Evolutionary conservation across 2,888 invertebrate species (phyloP), one percentile per base, ranked within the genome.

Genomic region (Sminthurides aquaticus): DNA sequence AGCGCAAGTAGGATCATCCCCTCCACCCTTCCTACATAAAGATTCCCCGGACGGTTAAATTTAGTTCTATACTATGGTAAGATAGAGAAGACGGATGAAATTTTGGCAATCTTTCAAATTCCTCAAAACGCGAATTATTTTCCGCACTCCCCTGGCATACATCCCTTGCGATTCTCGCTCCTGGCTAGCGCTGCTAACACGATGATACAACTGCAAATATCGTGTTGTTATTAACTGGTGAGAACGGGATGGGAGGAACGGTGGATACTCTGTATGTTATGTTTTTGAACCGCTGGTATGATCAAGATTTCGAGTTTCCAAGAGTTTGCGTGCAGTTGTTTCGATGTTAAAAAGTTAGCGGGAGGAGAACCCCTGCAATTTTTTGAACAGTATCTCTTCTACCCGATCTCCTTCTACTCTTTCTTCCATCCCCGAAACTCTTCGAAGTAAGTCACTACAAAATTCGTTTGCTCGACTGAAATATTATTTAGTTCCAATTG

Each of bases 401-500:
- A 1, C 27, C 3, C 18, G 18, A 55, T 24, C 11, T 56, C 27
- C 29, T 57, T 65, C 64, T 64, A 59, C 60, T 60, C 52, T 52
- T 52, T 60, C 60, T 60, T 60, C 49, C 54, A 28, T 60, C 49
- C 60, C 54, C 26, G 28, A 28, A 62, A 27, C 62, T 26, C 57
- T 65, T 57, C 65, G 65, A 65, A 65, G 61, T 65, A 65, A 65
- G 65, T 63, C 43, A 56, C 55, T 62, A 56, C 55, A 62, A 62
- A 34, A 43, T 55, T 55, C 26, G 11, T 54, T 55, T 62, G 43
- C 15, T 34, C 15, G 5, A 5, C 43, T 34, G 5, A 11, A 34
- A 34, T 11, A 34, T 34, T 11, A 34, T 34, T 34, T 34, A 34
- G 43, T 34, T 34, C 15, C 15, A 34, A 34, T 34, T 15, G 5